Conservation (phyloP, 2,797 vertebrate species). For the Poeciliopsis presidionis region DNA sequence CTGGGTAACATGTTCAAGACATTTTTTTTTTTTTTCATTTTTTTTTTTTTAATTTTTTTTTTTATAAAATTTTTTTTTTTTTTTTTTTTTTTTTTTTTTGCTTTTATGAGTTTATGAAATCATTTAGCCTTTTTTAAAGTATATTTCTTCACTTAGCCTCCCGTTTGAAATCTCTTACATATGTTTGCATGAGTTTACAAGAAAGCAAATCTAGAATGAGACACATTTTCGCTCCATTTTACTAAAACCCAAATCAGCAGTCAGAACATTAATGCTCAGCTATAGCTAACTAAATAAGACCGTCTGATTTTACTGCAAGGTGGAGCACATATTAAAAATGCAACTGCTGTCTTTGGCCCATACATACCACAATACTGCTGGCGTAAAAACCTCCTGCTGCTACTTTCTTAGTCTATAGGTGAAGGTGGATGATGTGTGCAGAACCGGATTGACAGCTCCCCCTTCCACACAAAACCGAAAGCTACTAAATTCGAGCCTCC, state of each 20-base stretch:
- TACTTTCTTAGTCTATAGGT: background rate
- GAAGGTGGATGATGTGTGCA: background rate
- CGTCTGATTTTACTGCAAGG: background rate
- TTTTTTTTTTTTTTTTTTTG: no score
- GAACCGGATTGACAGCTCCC: background rate
- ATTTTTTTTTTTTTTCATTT: no score
- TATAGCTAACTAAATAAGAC: background rate
- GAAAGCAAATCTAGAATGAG: background rate
- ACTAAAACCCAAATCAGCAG: background rate
- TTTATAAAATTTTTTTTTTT: background rate
- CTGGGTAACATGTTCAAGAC: no score
- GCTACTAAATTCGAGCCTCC: background rate
- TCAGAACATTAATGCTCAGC: background rate
- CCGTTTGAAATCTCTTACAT: background rate
- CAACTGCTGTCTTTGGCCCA: background rate
- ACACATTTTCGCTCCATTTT: background rate
- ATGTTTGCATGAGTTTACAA: background rate
- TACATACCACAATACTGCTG: background rate
- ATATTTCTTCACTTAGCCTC: background rate
- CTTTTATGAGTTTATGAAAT: background rate
- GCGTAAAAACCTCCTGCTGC: slow-evolving; percentile 3
- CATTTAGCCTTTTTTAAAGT: background rate
- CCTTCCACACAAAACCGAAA: background rate
- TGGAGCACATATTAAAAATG: background rate
- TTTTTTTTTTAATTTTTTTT: no score